Base-by-base conservation (phyloP, 2,888 invertebrate species). In the Leucania comma region DNA sequence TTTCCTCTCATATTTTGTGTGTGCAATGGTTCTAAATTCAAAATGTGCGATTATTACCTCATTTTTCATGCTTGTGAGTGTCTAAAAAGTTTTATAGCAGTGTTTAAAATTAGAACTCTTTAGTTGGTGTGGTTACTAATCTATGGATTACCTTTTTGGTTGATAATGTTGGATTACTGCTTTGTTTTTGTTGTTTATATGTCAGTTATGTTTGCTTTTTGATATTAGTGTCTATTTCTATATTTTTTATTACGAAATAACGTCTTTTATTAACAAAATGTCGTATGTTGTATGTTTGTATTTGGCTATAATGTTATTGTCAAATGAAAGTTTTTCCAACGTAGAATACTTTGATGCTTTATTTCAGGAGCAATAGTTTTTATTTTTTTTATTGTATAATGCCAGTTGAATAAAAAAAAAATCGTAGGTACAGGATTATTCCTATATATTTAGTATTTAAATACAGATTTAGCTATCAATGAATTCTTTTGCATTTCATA, bases 11-110 rank as follows among this genome's bases (percentile, higher is more conserved):
- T 2, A 29, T 51, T 71, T 56, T 58, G 58, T 64, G 38, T 35
- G 57, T 42, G 56, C 1, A 42, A 57, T 76, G 61, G 20, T 66
- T 78, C 38, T 56, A 10, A 67, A 70, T 71, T 65, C 58, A 88
- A 72, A 71, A 94, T 94, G 94, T 93, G 93, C 86, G 95, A 94
- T 83, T 94, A 94, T 87, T 94, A 89, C 74, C 81, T 92, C 38
- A 62, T 91, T 58, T 86, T 80, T 75, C 50, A 68, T 56, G 78
- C 74, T 51, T 78, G 83, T 86, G 75, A 85, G 85, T 84, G 24
- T 42, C 10, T 0, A 38, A 46, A 17, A 9, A 64, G 46, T 67
- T 64, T 48, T 10, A 20, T n/a, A 10, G 2, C 20, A 2, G 46
- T 51, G 53, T 51, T 48, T 42, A 6, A 20, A 42, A 14, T 17